phyloP scores from a whole-genome alignment of 2,113 vertebrate genomes.

The Pteronura brasiliensis region DNA sequence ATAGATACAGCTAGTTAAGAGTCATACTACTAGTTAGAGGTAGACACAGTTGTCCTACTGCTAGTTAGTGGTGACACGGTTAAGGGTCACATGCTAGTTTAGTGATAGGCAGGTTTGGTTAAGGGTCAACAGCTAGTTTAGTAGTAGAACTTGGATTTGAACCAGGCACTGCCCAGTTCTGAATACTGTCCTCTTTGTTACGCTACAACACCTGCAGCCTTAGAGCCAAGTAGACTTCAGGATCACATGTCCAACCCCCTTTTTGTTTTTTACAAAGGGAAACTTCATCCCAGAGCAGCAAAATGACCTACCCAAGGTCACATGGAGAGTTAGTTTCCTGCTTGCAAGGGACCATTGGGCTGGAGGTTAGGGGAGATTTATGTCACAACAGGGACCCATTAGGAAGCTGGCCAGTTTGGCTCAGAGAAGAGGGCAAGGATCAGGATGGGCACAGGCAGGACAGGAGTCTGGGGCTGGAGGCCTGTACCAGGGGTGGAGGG shows the following conservation, averaged over 20 bases:
- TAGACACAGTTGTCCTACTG: neutral
- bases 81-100: neutral
- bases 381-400: neutral
- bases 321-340: neutral
- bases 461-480: neutral
- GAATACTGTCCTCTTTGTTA: neutral
- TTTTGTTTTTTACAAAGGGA: neutral
- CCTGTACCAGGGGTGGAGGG: neutral
- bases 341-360: neutral
- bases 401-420: neutral
- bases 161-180: neutral
- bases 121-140: neutral
- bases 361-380: neutral
- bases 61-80: neutral
- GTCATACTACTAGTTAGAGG: neutral
- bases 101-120: neutral
- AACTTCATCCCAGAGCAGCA: neutral
- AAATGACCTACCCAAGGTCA: constrained; percentile 35
- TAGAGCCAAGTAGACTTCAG: neutral
- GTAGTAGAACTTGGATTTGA: neutral
- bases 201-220: rapidly evolving
- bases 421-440: neutral
- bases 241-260: rapidly evolving
- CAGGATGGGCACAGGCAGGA: constrained; percentile 42
- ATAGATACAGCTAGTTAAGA: neutral